Conservation (phyloP, 1,140 invertebrate genomes). For the Formica selysi region DNA sequence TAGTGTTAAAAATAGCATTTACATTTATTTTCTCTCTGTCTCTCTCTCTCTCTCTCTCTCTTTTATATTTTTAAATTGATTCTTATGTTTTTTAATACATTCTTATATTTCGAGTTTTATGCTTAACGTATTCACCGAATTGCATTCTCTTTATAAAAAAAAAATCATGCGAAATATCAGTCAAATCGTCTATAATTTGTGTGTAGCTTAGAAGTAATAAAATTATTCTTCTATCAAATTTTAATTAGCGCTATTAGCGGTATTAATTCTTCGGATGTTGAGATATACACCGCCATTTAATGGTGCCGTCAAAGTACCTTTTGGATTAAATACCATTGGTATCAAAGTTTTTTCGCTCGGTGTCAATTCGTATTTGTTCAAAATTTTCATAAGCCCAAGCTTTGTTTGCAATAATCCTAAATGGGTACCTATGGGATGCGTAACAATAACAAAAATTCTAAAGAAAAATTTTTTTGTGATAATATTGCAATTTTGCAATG, state of each 20-base stretch:
- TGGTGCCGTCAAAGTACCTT: slow-evolving; percentile 21
- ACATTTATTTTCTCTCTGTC: no score
- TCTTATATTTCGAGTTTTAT: background rate
- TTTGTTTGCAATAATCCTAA: slow-evolving; percentile 78
- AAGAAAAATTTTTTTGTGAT: no score
- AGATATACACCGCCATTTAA: slow-evolving; percentile 46
- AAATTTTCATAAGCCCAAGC: slow-evolving; percentile 73
- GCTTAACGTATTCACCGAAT: background rate
- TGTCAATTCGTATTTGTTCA: slow-evolving; percentile 75
- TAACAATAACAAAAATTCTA: background rate
- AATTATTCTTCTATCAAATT: background rate
- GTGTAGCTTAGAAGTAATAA: background rate
- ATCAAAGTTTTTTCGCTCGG: slow-evolving; percentile 62
- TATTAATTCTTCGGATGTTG: slow-evolving; percentile 59
- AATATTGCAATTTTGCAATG: no score
- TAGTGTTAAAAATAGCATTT: no score
- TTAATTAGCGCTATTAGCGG: background rate
- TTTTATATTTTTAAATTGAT: no score
- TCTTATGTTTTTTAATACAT: no score
- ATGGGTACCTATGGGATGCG: slow-evolving; percentile 60
- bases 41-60: no score
- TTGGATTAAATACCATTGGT: slow-evolving; percentile 66
- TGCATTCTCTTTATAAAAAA: no score
- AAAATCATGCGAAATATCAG: background rate
- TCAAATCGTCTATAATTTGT: background rate